Base-by-base conservation (phyloP, 1,140 invertebrate genomes). In the Zaprionus gabonicus region DNA sequence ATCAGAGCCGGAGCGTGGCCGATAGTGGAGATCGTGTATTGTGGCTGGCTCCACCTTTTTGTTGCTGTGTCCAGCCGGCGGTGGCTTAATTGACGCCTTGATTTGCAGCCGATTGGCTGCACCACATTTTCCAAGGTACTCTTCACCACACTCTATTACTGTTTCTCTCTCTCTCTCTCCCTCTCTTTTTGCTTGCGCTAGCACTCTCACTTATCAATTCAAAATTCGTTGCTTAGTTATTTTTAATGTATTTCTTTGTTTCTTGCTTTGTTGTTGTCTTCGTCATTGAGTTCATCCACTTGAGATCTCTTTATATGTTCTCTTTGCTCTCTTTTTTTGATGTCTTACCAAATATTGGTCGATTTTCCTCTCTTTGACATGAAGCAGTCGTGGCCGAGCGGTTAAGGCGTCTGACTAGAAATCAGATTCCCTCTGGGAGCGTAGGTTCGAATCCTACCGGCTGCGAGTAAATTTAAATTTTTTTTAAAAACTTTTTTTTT, bases 321-420 rank as follows among this genome's bases (percentile, higher is more conserved):
- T 20, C n/a, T 20, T 44, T 31, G 20, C 17, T 46, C 13, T 17
- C n/a, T 57, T n/a, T 15, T 27, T 7, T n/a, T 46, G 3, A 3
- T 63, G 4, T 20, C 27, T 46, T 12, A 9, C 4, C 25, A 63
- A 0, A 58, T 34, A 49, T 75, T 1, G 4, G 67, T 10, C 25
- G 41, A 51, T 27, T 36, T 67, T 20, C 13, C 12, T 2, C 0
- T 1, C 0, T 0, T 3, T 0, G 17, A 23, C 64, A 68, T 20
- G 36, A 20, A 34, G 46, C 56, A 68, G 65, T 60, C 64, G 57
- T 68, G 95, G 95, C 96, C 95, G 95, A 96, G 95, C 95, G 96
- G 96, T 96, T 96, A 96, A 96, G 96, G 96, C 95, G 95, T 96
- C 95, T 96, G 95, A 96, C 95, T 96, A 95, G 95, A 95, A 95